Conservation (phyloP, 2,888 invertebrate species). For the Carpatolechia fugitivella region DNA sequence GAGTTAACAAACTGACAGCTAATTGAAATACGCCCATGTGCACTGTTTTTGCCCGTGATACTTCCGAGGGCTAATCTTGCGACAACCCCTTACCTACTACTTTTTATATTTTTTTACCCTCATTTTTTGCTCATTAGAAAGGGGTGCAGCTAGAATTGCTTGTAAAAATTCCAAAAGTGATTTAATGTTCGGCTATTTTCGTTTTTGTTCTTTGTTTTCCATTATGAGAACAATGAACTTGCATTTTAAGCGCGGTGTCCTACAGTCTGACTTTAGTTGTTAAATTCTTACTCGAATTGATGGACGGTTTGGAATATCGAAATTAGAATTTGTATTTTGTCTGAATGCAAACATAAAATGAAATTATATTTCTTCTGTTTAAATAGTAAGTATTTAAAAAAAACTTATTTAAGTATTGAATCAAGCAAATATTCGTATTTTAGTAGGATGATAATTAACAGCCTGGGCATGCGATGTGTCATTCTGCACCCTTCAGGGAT, state of each 20-base stretch:
- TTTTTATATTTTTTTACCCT: conserved; percentile 33
- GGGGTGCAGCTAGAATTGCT: conserved; percentile 51
- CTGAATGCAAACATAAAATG: no score
- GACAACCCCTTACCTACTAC: conserved; percentile 46
- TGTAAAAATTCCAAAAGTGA: conserved; percentile 46
- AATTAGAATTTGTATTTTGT: conserved; percentile 2
- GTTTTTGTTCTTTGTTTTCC: conserved; percentile 1
- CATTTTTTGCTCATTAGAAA: conserved; percentile 48
- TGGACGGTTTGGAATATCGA: not conserved
- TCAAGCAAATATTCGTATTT: no score
- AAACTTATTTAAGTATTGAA: no score
- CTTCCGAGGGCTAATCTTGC: conserved; percentile 67
- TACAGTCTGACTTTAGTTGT: not conserved
- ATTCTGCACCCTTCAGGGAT: conserved; percentile 55
- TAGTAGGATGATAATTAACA: conserved; percentile 49
- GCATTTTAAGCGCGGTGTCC: conserved; percentile 9
- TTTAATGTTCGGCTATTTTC: conserved; percentile 32
- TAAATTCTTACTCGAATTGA: not conserved
- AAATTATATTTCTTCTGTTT: not conserved
- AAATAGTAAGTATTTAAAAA: no score
- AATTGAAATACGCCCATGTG: conserved; percentile 77
- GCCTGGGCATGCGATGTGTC: conserved; percentile 54
- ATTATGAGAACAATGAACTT: conserved; percentile 14
- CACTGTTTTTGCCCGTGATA: conserved; percentile 62
- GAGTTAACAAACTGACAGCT: conserved; percentile 77